phyloP scores from a whole-genome alignment of 2,888 invertebrate species.

The Cryptophagus acutangulus region DNA sequence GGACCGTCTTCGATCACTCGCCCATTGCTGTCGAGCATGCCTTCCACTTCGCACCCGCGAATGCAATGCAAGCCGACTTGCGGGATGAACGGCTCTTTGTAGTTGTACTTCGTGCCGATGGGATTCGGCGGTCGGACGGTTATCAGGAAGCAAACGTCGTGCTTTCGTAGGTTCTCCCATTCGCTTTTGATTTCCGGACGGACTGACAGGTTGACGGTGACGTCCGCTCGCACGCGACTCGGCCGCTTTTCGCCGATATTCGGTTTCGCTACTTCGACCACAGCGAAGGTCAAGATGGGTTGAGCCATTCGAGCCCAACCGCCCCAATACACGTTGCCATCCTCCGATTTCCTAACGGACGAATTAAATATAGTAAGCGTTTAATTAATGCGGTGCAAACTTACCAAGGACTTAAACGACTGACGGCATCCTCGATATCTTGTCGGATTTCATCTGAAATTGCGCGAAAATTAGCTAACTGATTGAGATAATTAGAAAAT shows the following conservation, averaged over 20 bases:
- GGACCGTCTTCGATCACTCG: constrained; percentile 95
- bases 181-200: constrained; percentile 88
- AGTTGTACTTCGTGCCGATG: constrained; percentile 80
- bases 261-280: constrained; percentile 91
- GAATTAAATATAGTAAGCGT: constrained; percentile 8
- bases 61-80: constrained; percentile 91
- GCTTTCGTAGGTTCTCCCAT: constrained; percentile 95
- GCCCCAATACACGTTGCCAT: constrained; percentile 81
- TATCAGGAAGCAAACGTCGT: constrained; percentile 96
- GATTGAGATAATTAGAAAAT: constrained; percentile 3
- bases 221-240: constrained; percentile 91
- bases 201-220: constrained; percentile 87
- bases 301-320: constrained; percentile 99
- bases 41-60: constrained; percentile 97
- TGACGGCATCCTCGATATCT: constrained; percentile 96
- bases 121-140: constrained; percentile 81
- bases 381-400: constrained; percentile 25
- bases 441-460: constrained; percentile 92
- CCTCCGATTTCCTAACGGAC: constrained; percentile 71
- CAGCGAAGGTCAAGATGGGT: constrained; percentile 85
- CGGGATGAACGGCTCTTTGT: constrained; percentile 79
- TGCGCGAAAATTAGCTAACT: no score
- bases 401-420: constrained; percentile 91
- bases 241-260: constrained; percentile 92
- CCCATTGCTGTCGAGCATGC: constrained; percentile 93